Percentiles rank a stretch among this genome's conserved stretches.
Conservation (phyloP, 2,797 vertebrate genomes). For the Brachymystax lenok region DNA sequence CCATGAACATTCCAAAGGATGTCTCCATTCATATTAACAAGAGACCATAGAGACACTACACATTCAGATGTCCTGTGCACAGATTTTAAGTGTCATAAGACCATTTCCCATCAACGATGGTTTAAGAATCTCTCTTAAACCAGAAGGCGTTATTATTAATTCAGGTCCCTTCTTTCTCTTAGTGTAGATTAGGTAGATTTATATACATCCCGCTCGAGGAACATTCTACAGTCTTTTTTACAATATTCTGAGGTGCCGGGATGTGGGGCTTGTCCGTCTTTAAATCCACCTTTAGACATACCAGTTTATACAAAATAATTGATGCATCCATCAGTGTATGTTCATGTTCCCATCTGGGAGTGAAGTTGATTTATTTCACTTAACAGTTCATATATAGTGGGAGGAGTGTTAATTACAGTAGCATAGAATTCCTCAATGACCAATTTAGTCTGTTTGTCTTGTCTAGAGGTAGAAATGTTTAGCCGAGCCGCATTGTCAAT, state of each 20-base stretch:
- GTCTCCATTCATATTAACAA: background rate
- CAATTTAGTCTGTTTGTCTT: conserved; percentile 20
- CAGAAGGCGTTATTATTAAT: background rate
- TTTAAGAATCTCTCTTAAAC: background rate
- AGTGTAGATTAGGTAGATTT: background rate
- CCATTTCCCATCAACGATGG: background rate
- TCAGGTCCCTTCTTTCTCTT: background rate
- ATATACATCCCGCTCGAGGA: background rate
- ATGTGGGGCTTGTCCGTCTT: background rate
- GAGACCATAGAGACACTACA: background rate
- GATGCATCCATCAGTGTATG: background rate
- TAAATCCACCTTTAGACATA: background rate
- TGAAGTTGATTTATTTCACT: background rate
- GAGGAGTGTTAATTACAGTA: conserved; percentile 2
- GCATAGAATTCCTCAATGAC: conserved; percentile 13
- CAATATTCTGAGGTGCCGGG: background rate
- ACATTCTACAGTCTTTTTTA: background rate
- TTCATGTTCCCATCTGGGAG: background rate
- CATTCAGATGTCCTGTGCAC: background rate
- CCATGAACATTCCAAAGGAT: background rate
- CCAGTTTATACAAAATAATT: background rate
- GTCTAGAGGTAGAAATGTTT: conserved; percentile 10
- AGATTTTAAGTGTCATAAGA: background rate
- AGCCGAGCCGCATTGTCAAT: conserved; percentile 20
- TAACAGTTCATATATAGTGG: background rate